A percentile compares a stretch with the other conserved stretches of the same genome.
These are phyloP conservation scores for Apamea monoglypha DNA, from an alignment of 2,888 invertebrate species.

Conservation along the genomic window DNA sequence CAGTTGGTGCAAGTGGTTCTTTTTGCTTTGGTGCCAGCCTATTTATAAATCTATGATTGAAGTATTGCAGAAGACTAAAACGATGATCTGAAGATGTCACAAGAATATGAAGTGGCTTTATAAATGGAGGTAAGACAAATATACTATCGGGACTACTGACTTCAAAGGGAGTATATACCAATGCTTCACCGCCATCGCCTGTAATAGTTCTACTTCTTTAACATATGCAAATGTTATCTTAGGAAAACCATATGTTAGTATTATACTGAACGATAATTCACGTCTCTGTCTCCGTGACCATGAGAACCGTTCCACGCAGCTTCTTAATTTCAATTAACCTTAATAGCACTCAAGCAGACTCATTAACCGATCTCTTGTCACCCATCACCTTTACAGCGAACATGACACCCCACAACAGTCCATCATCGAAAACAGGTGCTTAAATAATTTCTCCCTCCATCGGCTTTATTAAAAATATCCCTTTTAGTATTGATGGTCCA, in stretches of 20 bases:
- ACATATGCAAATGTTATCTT: background rate
- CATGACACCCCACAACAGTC: constrained; percentile 53
- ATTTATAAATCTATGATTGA: constrained; percentile 9
- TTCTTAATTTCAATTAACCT: constrained; percentile 35
- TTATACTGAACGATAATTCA: background rate
- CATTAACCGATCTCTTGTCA: constrained; percentile 47
- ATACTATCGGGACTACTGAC: background rate
- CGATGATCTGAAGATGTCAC: background rate
- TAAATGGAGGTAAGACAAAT: background rate
- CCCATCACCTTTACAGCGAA: constrained; percentile 38
- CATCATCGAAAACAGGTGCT: constrained; percentile 59
- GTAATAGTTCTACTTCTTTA: background rate
- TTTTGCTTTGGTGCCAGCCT: background rate
- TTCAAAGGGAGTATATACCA: background rate
- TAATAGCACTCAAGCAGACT: constrained; percentile 16
- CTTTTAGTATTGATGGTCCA: constrained; percentile 86
- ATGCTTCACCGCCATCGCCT: background rate
- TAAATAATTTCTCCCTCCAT: constrained; percentile 60
- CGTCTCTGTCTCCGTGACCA: background rate
- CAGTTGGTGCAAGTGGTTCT: constrained; percentile 5
- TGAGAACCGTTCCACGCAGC: background rate
- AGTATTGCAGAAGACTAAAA: background rate
- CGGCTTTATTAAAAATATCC: constrained; percentile 74
- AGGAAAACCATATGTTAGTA: background rate
- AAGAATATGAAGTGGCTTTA: background rate